phyloP scores from a whole-genome alignment of 2,888 invertebrate species.

The Xanthostigma xanthostigma region DNA sequence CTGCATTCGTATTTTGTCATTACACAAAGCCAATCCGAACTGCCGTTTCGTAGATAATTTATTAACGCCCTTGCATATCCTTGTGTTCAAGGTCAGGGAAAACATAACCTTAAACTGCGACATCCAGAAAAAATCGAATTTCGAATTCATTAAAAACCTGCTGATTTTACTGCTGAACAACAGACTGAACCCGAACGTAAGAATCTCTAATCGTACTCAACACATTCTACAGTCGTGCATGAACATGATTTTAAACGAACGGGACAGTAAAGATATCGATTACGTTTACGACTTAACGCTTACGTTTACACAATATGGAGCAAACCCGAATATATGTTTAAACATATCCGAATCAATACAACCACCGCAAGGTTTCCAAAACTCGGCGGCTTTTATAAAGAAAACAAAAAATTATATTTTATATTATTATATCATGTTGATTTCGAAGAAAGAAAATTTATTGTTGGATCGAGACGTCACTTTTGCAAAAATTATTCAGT shows the following conservation, averaged over 20 bases:
- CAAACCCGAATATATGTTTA: constrained; percentile 52
- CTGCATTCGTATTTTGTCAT: constrained; percentile 50
- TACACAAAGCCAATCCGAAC: constrained; percentile 58
- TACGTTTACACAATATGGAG: constrained; percentile 58
- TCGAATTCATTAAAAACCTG: constrained; percentile 55
- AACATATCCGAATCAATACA: constrained; percentile 30
- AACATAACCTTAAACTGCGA: constrained; percentile 53
- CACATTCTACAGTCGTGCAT: constrained; percentile 55
- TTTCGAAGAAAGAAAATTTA: constrained; percentile 49
- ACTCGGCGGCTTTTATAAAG: constrained; percentile 30
- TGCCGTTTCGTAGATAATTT: constrained; percentile 52
- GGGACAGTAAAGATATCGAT: constrained; percentile 47
- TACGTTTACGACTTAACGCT: constrained; percentile 54
- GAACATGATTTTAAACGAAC: constrained; percentile 53
- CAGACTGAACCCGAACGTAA: constrained; percentile 49
- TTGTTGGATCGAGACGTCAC: constrained; percentile 44
- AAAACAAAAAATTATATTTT: constrained; percentile 45
- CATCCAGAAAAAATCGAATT: constrained; percentile 48
- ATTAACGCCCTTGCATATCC: constrained; percentile 46
- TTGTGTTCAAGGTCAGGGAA: constrained; percentile 55
- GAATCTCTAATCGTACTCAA: constrained; percentile 42
- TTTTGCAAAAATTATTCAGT: constrained; percentile 47
- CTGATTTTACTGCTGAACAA: constrained; percentile 46
- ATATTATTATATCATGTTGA: constrained; percentile 54
- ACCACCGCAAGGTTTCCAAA: constrained; percentile 23